Base-by-base conservation (phyloP, 2,797 vertebrate genomes). In the Naso thynnoides region DNA sequence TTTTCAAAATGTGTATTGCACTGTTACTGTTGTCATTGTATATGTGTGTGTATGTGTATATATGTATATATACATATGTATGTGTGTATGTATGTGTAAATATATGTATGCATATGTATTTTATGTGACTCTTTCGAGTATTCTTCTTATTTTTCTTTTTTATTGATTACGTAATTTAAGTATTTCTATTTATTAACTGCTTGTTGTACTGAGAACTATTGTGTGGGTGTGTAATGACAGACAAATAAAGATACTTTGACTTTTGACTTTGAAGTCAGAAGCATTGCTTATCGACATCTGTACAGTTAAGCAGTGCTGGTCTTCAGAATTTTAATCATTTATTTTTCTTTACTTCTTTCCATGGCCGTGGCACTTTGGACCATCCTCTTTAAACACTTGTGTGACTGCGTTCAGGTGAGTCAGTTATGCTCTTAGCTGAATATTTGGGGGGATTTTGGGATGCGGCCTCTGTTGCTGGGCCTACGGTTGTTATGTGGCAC, bases 401-500 rank as follows among this genome's bases (percentile, higher is more conserved):
- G 36, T 63, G 31, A n/a, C 26, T 5, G 1, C 3, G 41, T 70
- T 61, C 53, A 71, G 55, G 60, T 66, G 55, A 73, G 23, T 73
- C 39, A 63, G 68, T 81, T 70, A 41, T 56, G 50, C 50, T 27
- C 36, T 52, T 56, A 78, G n/a, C 44, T 69, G 58, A 61, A 80
- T 59, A 69, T 66, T 80, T 29, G 6, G 41, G 61, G 50, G 45
- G 67, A 70, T 79, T 79, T 75, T 31, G 36, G 73, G 65, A 27
- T 42, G 38, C 55, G 38, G 29, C 18, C 39, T 78, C 38, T 74
- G n/a, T 27, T 15, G 29, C 23, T 24, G 26, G 73, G 58, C 65
- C 60, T 64, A 55, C 41, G 42, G 36, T 63, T 78, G 65, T 68
- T 55, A 21, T 75, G 54, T 27, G 47, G 61, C 59, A 21, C 23